Evolutionary conservation across 1,140 invertebrate genomes (phyloP), one percentile per base, ranked within the genome.

Genomic region (Brachystomella parvula): DNA sequence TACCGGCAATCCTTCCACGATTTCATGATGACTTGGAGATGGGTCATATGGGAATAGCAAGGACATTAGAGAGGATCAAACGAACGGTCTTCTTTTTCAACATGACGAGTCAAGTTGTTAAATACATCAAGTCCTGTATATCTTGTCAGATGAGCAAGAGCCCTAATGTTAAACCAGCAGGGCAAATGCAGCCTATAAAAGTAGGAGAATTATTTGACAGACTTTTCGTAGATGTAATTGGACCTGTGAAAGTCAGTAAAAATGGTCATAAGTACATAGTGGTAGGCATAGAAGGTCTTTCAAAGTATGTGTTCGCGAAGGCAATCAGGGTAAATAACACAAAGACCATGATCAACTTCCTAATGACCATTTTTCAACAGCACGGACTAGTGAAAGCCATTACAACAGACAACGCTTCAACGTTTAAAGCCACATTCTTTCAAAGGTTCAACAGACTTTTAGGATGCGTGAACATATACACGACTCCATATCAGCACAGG

Each of bases 271-370:
- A 17, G 30, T 59, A 30, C 24, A 59, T 28, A 9, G 26, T 59
- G 9, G 30, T 29, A 12, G 21, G 3, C 24, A 29, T 59, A 3
- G 57, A 59, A 32, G 6, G 9, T 63, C 74, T 74, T 28, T 75
- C 76, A 3, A 75, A 75, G 65, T 78, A 65, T 60, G 60, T 65
- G 2, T 70, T 76, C 39, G 70, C 71, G 2, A 67, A 62, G 65
- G 59, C 76, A 9, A 26, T 75, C 9, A 66, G 24, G 30, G 30
- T 15, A 29, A 59, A 59, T 21, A 59, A 59, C 30, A 59, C 30
- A 29, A 59, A 59, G 30, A 15, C 19, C 6, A 29, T 31, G 57
- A 31, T 59, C 9, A 21, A 59, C 9, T 59, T 59, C 21, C 29
- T 59, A 29, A 12, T 59, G 57, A 24, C 26, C 9, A 30, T 59